A percentile compares a stretch with the other conserved stretches of the same genome.
phyloP scores from a whole-genome alignment of 1,140 invertebrate species.

The Lepidurus couesii region DNA sequence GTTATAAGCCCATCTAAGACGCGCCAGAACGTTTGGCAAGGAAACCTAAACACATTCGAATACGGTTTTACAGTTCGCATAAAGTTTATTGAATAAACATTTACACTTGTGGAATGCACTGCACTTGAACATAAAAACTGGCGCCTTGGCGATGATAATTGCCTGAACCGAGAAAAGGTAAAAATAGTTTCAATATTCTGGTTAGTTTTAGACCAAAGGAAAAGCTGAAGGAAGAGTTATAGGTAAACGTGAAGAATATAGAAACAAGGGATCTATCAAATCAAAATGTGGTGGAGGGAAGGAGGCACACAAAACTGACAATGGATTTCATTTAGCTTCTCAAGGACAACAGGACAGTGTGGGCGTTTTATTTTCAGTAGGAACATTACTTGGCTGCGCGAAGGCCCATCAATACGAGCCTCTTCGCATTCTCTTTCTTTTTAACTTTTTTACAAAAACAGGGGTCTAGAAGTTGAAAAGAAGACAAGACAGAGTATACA shows the following conservation, averaged over 20 bases:
- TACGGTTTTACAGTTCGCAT: background rate
- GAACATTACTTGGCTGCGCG: constrained; percentile 17
- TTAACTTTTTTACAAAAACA: background rate
- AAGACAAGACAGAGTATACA: background rate
- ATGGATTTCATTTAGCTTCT: background rate
- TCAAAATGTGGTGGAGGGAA: background rate
- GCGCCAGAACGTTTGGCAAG: background rate
- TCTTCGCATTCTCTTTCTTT: background rate
- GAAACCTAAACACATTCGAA: background rate
- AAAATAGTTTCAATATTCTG: background rate
- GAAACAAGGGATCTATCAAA: background rate
- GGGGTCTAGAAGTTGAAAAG: background rate
- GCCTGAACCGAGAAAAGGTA: background rate
- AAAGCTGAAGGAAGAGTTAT: background rate
- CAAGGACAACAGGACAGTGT: constrained; percentile 13
- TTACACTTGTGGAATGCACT: constrained; percentile 18
- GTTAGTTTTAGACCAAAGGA: background rate
- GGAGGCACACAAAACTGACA: background rate
- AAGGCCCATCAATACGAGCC: background rate
- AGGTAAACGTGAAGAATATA: background rate
- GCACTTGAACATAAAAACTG: background rate
- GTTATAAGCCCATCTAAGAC: background rate
- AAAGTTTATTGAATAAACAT: constrained; percentile 22
- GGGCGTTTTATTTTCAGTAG: constrained; percentile 6
- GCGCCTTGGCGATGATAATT: background rate